Evolutionary conservation across 2,888 invertebrate genomes (phyloP), one percentile per base, ranked within the genome.

Genomic region (Erpobdella octoculata): DNA sequence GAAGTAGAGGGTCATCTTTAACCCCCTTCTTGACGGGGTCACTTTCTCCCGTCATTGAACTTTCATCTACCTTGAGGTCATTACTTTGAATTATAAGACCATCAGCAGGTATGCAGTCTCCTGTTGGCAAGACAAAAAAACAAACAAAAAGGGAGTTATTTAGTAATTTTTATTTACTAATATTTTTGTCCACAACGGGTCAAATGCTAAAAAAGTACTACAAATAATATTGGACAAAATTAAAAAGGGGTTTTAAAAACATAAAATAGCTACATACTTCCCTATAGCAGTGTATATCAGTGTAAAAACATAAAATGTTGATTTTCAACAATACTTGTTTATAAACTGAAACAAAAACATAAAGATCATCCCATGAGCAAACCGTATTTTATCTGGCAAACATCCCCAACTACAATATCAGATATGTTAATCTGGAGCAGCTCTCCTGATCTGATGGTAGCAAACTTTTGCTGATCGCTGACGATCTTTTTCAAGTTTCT

Each of bases 341-440:
- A n/a, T n/a, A n/a, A 41, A 41, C 12, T 41, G 12, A 12, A 12
- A 41, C 12, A 12, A n/a, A 41, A 41, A 12, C 18, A 12, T 62
- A 8, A 3, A 35, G n/a, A 62, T 62, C 31, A 35, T n/a, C n/a
- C n/a, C n/a, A n/a, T 62, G n/a, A 25, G 28, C 65, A 48, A 18
- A 71, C 71, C 71, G 46, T 71, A 71, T 33, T 71, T 71, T 35
- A 71, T 46, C 15, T 62, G 35, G 48, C 71, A 71, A 53, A 71
- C 64, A 41, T 71, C 71, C n/a, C 71, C 71, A 25, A 71, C 71
- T 36, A 71, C 71, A 33, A 71, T 37, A 9, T 71, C 71, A 21
- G 36, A 36, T 25, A 37, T 65, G 12, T 46, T 25, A 28, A 71
- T 35, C 5, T 71, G 64, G 35, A 66, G 33, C 2, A 71, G 41